These are phyloP conservation scores for Orcinus orca DNA, from an alignment of 2,113 vertebrate genomes.

Conservation along the genomic window DNA sequence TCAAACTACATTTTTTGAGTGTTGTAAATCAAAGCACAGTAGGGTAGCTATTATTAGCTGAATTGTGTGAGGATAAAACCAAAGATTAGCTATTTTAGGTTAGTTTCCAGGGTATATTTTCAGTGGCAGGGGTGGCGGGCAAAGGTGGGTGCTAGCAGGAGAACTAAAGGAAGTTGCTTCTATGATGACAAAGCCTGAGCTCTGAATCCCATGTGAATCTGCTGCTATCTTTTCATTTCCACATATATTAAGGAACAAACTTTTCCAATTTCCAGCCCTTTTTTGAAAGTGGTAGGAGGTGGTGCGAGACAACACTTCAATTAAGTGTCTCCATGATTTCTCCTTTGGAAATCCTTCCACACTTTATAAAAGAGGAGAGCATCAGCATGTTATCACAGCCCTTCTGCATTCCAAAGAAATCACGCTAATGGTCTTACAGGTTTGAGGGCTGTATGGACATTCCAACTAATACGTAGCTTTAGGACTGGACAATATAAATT, in stretches of 20 bases:
- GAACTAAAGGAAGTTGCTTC: not conserved
- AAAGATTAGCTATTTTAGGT: not conserved
- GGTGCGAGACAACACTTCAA: not conserved
- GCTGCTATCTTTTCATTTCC: not conserved
- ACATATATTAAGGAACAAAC: not conserved
- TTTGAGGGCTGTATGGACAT: not conserved
- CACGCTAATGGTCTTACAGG: not conserved
- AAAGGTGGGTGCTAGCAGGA: rapidly evolving
- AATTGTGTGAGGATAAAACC: not conserved
- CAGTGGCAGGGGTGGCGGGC: no score
- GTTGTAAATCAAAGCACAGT: not conserved
- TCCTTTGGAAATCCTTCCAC: not conserved
- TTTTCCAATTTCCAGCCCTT: not conserved
- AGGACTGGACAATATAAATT: not conserved
- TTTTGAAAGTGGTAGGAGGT: not conserved
- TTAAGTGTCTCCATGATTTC: not conserved
- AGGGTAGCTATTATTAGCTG: not conserved
- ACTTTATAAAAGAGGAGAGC: not conserved
- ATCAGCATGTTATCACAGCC: not conserved
- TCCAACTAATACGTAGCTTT: not conserved
- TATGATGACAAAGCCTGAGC: not conserved
- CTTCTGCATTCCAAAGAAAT: not conserved
- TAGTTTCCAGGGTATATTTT: not conserved
- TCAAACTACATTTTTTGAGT: not conserved
- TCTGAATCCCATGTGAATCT: not conserved